Evolutionary conservation across 2,888 invertebrate species (phyloP).

Genomic region (Caenorhabditis japonica): DNA sequence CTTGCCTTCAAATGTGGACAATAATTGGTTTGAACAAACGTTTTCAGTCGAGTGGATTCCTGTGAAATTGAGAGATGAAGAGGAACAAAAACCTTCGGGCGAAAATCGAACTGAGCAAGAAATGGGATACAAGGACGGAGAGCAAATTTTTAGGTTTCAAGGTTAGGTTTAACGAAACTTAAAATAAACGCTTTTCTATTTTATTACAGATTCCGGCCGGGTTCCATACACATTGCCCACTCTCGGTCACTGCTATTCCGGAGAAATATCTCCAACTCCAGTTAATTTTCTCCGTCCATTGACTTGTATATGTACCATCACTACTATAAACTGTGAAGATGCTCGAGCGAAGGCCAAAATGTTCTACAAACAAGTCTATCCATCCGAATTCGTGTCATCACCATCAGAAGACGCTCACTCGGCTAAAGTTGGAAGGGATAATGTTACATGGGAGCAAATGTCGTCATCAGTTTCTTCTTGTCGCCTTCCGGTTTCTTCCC

Average conservation of each 20-base stretch:
- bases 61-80: neutral
- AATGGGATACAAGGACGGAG: conserved; percentile 19
- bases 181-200: no score
- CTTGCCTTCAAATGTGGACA: conserved; percentile 28
- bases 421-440: conserved; percentile 16
- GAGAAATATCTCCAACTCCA: conserved; percentile 9
- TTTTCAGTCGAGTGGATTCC: conserved; percentile 7
- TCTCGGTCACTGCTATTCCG: conserved; percentile 27
- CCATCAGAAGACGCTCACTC: conserved; percentile 28
- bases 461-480: conserved; percentile 20
- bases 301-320: conserved; percentile 19
- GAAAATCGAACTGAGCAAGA: neutral
- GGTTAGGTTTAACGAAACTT: conserved; percentile 1
- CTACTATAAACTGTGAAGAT: conserved; percentile 27
- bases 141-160: conserved; percentile 13
- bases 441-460: conserved; percentile 47
- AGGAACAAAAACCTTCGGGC: neutral
- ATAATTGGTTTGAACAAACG: conserved; percentile 31
- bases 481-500: conserved; percentile 29
- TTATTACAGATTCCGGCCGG: conserved; percentile 17
- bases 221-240: conserved; percentile 41
- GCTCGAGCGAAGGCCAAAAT: conserved; percentile 25
- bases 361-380: conserved; percentile 43
- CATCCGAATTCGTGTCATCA: conserved; percentile 27
- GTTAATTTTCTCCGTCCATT: conserved; percentile 17